Percentiles rank a stretch among this genome's conserved stretches.
Conservation (phyloP, 2,113 vertebrate species). For the Falcunculus frontatus region DNA sequence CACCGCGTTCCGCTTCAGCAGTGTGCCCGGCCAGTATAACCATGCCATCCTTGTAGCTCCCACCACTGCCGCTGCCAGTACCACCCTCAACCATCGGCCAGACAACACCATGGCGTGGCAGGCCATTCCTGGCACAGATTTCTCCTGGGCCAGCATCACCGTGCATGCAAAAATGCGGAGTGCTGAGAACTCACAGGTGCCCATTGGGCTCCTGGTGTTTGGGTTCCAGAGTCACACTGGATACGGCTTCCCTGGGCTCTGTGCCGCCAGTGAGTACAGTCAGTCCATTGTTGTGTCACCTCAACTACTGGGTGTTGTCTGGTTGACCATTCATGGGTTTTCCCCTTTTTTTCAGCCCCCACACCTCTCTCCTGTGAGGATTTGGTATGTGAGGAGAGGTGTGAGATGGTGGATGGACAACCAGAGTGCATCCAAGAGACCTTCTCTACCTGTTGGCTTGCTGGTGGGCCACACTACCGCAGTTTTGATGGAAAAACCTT, state of each 20-base stretch:
- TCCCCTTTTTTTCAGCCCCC: not conserved
- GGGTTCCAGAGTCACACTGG: conserved; percentile 36
- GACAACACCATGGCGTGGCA: conserved; percentile 24
- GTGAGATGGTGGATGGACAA: not conserved
- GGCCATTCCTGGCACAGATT: conserved; percentile 41
- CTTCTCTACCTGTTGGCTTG: not conserved
- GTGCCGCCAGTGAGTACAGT: not conserved
- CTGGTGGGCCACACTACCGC: not conserved
- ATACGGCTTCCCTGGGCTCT: conserved; percentile 63
- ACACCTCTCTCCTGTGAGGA: fast-evolving
- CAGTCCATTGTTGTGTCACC: no score
- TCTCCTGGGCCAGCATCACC: conserved; percentile 65
- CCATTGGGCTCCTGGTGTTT: conserved; percentile 65
- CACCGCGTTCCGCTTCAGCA: conserved; percentile 49
- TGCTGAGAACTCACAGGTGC: not conserved
- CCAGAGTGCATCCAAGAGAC: not conserved
- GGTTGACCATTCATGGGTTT: not conserved
- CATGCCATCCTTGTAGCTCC: conserved; percentile 48
- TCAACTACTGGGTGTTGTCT: not conserved
- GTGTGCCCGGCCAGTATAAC: conserved; percentile 26
- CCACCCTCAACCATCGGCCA: not conserved
- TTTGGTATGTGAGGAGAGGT: not conserved
- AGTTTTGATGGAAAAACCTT: conserved; percentile 36
- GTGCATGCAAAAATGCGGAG: fast-evolving
- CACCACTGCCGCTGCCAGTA: not conserved